Evolutionary conservation across 2,888 invertebrate genomes (phyloP), one percentile per base, ranked within the genome.

Genomic region (Pachymerium ferrugineum): DNA sequence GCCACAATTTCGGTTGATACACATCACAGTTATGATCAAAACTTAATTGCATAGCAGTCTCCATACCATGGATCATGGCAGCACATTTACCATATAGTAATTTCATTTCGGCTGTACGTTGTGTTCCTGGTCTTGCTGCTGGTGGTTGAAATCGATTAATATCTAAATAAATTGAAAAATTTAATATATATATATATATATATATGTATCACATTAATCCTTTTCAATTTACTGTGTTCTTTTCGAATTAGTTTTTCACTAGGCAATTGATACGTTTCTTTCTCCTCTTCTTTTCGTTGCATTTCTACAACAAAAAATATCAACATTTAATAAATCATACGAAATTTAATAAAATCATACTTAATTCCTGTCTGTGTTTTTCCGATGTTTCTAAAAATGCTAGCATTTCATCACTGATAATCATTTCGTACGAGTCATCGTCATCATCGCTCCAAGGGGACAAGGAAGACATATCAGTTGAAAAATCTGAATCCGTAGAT

Each of bases 31-130:
- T 85, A 76, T 86, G 83, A 75, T 91, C 88, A 81, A 87, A 89
- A 62, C 87, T 86, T 73, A 89, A 85, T 76, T 89, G 87, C 76
- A 90, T 80, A 0, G 88, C 87, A 76, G 89, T 89, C 84, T 92
- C 92, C 86, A 91, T 87, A 0, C 89, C 90, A 76, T 87, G 86
- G 78, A 92, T 88, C 80, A 85, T 87, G 25, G 88, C 84, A 80
- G 89, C 88, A 14, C 85, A 84, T 35, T 85, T 83, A 0, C 91
- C 91, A 81, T 91, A 92, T 19, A 90, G 80, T 74, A 77, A 42
- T 67, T 79, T 79, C 80, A 81, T 81, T 73, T 82, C 80, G 12
- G 78, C 76, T 6, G 81, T 80, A 33, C 82, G 75, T 70, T 79
- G 73, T 3, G 77, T 76, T 2, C 82, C 83, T 4, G 81, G 81